phyloP scores from a whole-genome alignment of 2,888 invertebrate genomes.

The Cremastinae sp. region DNA sequence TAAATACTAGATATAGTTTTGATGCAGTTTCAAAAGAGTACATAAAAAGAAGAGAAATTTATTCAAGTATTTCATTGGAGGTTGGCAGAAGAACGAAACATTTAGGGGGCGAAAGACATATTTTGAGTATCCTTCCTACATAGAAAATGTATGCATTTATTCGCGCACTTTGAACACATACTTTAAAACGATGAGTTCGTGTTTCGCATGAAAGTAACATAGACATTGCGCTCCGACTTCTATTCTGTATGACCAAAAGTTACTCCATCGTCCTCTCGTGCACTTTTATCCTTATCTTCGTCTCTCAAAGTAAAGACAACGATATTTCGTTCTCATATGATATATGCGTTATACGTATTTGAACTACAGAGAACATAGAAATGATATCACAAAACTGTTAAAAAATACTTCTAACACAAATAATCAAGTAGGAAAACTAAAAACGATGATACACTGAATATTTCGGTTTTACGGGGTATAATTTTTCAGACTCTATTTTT shows the following conservation, averaged over 20 bases:
- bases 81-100: too few species aligned
- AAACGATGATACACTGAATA: too few species aligned
- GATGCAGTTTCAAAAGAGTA: conserved; percentile 33
- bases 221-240: conserved; percentile 66
- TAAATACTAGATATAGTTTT: too few species aligned
- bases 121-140: conserved; percentile 25
- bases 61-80: too few species aligned
- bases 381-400: too few species aligned
- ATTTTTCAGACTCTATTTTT: too few species aligned
- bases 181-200: conserved; percentile 74
- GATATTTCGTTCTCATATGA: conserved; percentile 22
- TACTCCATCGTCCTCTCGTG: conserved; percentile 30
- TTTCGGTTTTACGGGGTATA: too few species aligned
- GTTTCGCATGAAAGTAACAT: conserved; percentile 66
- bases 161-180: conserved; percentile 67
- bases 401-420: too few species aligned
- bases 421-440: too few species aligned
- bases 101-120: conserved; percentile 52
- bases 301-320: conserved; percentile 32
- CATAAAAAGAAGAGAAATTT: conserved; percentile 26
- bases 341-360: conserved; percentile 38
- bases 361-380: too few species aligned
- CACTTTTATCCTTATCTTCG: too few species aligned
- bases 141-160: conserved; percentile 25
- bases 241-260: conserved; percentile 59